Conservation (phyloP, 2,113 vertebrate genomes). For the Crotalus helleri region DNA sequence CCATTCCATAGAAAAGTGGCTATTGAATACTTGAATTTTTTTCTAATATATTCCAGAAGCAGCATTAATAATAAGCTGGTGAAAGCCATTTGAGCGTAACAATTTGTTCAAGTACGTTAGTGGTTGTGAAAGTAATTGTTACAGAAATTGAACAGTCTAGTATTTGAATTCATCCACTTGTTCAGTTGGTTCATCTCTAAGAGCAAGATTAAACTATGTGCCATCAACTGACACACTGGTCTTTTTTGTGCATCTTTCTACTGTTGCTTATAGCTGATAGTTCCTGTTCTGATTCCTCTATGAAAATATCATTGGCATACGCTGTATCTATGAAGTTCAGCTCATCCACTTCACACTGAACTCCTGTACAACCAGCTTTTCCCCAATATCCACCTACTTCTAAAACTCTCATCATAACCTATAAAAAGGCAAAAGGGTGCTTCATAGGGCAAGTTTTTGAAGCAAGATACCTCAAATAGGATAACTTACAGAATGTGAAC, state of each 20-base stretch:
- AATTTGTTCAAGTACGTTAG: neutral
- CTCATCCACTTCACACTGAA: neutral
- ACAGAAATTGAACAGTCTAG: neutral
- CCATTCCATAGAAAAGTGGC: neutral
- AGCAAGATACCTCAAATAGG: too few species aligned
- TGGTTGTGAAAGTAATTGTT: neutral
- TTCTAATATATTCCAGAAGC: neutral
- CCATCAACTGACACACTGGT: neutral
- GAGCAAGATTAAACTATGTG: neutral
- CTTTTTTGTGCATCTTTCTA: neutral
- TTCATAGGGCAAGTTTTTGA: too few species aligned
- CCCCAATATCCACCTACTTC: neutral
- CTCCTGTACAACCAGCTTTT: neutral
- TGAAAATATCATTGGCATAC: neutral
- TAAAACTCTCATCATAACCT: neutral
- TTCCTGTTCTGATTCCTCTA: neutral
- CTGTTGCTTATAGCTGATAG: neutral
- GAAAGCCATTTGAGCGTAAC: neutral
- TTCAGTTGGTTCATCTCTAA: neutral
- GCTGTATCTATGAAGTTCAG: neutral
- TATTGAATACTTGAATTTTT: neutral
- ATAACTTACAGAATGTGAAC: too few species aligned
- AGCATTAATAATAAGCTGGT: neutral
- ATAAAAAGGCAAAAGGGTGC: too few species aligned
- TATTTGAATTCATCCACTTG: neutral